These are phyloP conservation scores for Apostichopus californicus DNA, from an alignment of 35 echinoderm and acorn worm genomes.

Conservation along the genomic window DNA sequence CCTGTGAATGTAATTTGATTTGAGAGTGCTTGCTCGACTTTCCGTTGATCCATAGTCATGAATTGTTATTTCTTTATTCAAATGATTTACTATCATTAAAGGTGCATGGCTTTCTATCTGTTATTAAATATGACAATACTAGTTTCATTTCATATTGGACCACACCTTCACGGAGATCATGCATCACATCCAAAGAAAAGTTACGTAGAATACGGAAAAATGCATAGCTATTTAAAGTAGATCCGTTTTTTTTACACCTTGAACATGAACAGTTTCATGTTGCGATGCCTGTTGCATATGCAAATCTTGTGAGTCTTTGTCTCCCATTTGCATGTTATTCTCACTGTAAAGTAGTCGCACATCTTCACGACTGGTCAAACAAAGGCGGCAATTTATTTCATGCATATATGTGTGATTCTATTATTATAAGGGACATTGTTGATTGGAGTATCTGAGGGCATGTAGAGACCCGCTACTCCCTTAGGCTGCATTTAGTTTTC, in stretches of 20 bases:
- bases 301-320: no score
- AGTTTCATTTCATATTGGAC: conserved; percentile 8
- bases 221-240: not conserved
- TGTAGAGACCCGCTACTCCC: no score
- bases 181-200: no score
- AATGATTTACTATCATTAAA: not conserved
- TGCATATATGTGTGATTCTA: no score
- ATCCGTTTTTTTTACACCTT: not conserved
- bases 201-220: no score
- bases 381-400: not conserved
- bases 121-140: not conserved
- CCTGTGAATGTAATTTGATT: conserved; percentile 24
- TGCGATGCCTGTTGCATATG: not conserved
- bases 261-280: not conserved
- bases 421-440: no score
- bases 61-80: not conserved
- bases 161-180: no score
- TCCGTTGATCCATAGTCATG: not conserved
- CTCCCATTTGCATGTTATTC: not conserved
- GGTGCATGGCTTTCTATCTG: not conserved
- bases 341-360: not conserved
- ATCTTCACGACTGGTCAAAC: not conserved
- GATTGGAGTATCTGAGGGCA: no score
- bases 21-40: not conserved
- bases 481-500: no score